Conservation (phyloP, 2,888 invertebrate species). For the Lydus trimaculatus region DNA sequence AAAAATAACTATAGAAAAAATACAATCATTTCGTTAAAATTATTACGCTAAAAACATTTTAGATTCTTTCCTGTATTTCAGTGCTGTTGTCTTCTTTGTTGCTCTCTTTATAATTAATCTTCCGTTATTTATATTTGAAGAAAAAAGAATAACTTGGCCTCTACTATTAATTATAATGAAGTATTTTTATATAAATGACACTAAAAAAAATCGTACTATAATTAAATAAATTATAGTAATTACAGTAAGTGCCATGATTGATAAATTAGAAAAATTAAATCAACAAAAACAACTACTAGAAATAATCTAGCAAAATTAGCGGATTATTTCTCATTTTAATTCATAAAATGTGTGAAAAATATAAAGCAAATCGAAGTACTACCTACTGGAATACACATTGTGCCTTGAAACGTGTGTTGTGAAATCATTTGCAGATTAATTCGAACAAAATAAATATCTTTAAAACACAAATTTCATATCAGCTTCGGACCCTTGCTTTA, state of each 20-base stretch:
- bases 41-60: background rate
- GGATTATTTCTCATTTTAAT: slow-evolving; percentile 25
- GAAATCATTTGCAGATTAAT: slow-evolving; percentile 48
- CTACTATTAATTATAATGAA: slow-evolving; percentile 39
- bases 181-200: slow-evolving; percentile 50
- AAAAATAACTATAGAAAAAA: background rate
- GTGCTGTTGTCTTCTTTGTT: slow-evolving; percentile 35
- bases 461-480: slow-evolving; percentile 39
- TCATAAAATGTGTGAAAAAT: background rate
- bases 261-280: slow-evolving; percentile 4
- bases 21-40: background rate
- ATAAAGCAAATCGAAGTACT: slow-evolving; percentile 17
- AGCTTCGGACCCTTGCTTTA: slow-evolving; percentile 54
- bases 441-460: slow-evolving; percentile 42
- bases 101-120: background rate
- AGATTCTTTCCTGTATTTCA: slow-evolving; percentile 39
- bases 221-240: slow-evolving; percentile 29
- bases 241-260: slow-evolving; percentile 45
- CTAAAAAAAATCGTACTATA: slow-evolving; percentile 36
- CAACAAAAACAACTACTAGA: background rate
- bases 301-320: slow-evolving; percentile 26
- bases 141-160: slow-evolving; percentile 17
- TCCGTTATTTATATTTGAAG: background rate
- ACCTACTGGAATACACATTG: slow-evolving; percentile 59
- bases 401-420: slow-evolving; percentile 58